phyloP scores from a whole-genome alignment of 2,113 vertebrate genomes.

The Leucosticte australis region DNA sequence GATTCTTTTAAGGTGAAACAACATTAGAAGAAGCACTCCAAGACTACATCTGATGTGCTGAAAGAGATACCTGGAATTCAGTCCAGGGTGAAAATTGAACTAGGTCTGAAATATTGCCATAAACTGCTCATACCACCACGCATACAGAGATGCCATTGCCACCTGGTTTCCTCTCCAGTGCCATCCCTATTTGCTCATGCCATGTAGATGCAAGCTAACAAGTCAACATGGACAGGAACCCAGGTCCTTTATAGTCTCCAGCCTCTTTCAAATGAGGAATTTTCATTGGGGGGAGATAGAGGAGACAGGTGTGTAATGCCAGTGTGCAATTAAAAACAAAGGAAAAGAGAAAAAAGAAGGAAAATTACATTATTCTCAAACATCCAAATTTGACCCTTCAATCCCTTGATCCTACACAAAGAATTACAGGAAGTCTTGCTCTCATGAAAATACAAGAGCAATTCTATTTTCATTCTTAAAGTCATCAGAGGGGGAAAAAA shows the following conservation, averaged over 20 bases:
- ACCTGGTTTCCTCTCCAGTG: not conserved
- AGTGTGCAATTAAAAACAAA: not conserved
- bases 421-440: not conserved
- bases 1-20: not conserved
- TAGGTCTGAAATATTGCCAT: not conserved
- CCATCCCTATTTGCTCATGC: not conserved
- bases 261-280: not conserved
- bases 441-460: not conserved
- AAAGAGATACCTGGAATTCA: not conserved
- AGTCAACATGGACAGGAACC: not conserved
- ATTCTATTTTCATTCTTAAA: not conserved
- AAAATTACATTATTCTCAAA: not conserved
- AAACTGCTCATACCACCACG: fast-evolving
- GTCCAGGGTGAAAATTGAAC: not conserved
- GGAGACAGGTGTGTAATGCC: not conserved
- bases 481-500: not conserved
- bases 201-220: fast-evolving
- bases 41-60: not conserved
- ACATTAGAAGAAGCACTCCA: not conserved
- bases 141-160: not conserved
- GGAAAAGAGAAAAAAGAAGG: no score
- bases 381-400: not conserved
- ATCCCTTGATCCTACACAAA: not conserved
- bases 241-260: not conserved
- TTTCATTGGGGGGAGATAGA: not conserved